Conservation (phyloP, 1,140 invertebrate genomes). For the Pseudomyrmex concolor region DNA sequence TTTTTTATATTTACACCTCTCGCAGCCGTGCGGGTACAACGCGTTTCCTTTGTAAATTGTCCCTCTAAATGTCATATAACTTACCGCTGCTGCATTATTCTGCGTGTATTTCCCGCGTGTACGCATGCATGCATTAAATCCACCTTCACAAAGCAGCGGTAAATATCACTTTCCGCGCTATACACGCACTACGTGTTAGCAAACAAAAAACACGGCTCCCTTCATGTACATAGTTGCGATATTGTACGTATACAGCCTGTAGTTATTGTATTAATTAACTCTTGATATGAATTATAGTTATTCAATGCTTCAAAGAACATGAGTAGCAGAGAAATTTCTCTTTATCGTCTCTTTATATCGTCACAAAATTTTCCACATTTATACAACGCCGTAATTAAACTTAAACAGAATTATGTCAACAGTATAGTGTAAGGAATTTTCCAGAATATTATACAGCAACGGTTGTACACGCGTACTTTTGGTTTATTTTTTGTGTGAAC, state of each 20-base stretch:
- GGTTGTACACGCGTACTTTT: no score
- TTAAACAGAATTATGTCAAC: constrained; percentile 5
- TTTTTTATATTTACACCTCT: constrained; percentile 48
- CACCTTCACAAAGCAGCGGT: constrained; percentile 54
- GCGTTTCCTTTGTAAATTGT: constrained; percentile 53
- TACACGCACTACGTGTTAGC: constrained; percentile 45
- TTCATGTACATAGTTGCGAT: constrained; percentile 22
- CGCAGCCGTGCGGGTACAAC: neutral
- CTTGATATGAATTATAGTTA: constrained; percentile 27
- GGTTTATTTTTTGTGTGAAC: no score
- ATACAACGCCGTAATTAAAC: neutral
- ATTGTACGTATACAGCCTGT: constrained; percentile 8
- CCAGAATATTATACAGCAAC: no score
- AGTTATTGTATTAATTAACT: constrained; percentile 38
- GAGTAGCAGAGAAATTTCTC: constrained; percentile 6
- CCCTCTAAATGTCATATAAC: constrained; percentile 59
- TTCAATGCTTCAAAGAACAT: constrained; percentile 10
- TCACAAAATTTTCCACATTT: neutral
- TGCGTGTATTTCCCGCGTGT: constrained; percentile 36
- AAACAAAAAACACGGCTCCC: constrained; percentile 42
- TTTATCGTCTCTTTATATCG: constrained; percentile 13
- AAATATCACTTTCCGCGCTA: constrained; percentile 55
- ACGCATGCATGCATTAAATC: constrained; percentile 58
- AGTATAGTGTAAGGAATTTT: no score
- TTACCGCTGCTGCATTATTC: constrained; percentile 51